Percentiles rank a stretch among this genome's conserved stretches.
These are phyloP conservation scores for Sinelater perroti DNA, from an alignment of 2,888 invertebrate genomes.

Conservation along the genomic window DNA sequence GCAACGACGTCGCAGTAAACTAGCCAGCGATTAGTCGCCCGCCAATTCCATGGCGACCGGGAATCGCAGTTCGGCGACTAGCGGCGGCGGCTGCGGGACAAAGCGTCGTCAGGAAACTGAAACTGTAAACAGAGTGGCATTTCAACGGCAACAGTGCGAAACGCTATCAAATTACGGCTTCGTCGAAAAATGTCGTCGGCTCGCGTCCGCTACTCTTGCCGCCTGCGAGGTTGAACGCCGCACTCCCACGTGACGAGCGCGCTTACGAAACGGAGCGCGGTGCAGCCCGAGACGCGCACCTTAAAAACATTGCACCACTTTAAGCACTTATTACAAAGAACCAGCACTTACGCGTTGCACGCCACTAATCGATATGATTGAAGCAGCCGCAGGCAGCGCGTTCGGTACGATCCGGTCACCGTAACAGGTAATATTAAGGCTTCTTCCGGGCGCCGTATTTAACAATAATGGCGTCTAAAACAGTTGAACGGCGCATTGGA, in stretches of 20 bases:
- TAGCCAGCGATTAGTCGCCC: slow-evolving; percentile 48
- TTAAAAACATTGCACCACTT: slow-evolving; percentile 61
- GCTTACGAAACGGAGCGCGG: slow-evolving; percentile 56
- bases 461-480: slow-evolving; percentile 62
- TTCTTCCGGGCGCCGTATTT: slow-evolving; percentile 52
- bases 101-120: slow-evolving; percentile 31
- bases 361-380: slow-evolving; percentile 26
- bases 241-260: slow-evolving; percentile 46
- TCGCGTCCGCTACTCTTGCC: slow-evolving; percentile 18
- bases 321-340: slow-evolving; percentile 51
- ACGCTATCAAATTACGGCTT: slow-evolving; percentile 21
- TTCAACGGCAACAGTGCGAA: slow-evolving; percentile 29
- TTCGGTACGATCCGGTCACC: slow-evolving; percentile 12
- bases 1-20: no score
- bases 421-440: slow-evolving; percentile 22
- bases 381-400: slow-evolving; percentile 22
- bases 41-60: slow-evolving; percentile 53
- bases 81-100: slow-evolving; percentile 29
- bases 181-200: slow-evolving; percentile 19
- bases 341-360: slow-evolving; percentile 41
- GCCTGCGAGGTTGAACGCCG: slow-evolving; percentile 31
- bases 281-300: slow-evolving; percentile 55
- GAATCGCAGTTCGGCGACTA: slow-evolving; percentile 40
- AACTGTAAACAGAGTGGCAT: slow-evolving; percentile 35
- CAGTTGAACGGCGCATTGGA: slow-evolving; percentile 57